Base-by-base conservation (phyloP, 2,797 vertebrate species). In the Myotis vivesi region DNA sequence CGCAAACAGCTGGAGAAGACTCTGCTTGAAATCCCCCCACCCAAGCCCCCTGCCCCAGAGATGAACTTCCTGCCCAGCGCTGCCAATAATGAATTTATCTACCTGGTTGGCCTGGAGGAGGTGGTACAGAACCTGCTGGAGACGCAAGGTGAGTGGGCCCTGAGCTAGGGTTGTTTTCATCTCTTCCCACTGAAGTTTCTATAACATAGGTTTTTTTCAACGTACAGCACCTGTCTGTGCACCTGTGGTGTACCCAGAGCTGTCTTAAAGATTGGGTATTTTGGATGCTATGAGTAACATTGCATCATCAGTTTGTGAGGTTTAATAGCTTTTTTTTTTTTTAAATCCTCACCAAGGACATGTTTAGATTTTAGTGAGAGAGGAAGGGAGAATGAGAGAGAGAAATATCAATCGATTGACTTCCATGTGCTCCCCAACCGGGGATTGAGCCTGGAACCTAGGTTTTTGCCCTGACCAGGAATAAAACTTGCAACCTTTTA, bases 51-150 rank as follows among this genome's bases (percentile, higher is more conserved):
- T 0, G 99, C 99, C 0, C 99, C 99, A 0, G 99, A 99, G 97
- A 99, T 99, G 97, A 99, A 99, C 97, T 99, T 99, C 97, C 98
- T 99, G 96, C 99, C 99, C 1, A 99, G 99, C 0, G 99, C 99
- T 0, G 99, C 99, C 94, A 99, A 99, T 95, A 99, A 99, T 11
- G 99, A 99, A 97, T 99, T 99, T 94, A 99, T 99, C 97, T 99
- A 99, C 98, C 97, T 99, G 97, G 99, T 99, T 13, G 99, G 99
- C 2, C 98, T 99, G 97, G 99, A 99, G 96, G 99, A 99, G 97
- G 99, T 99, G 85, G 99, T 99, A 92, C 99, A 99, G 97, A 99
- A 99, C 95, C 98, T 99, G 96, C 98, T 99, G 87, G 99, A 99
- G 97, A 99, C 99, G 46, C 99, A 99, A 91, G 99, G 99, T 98